Base-by-base conservation (phyloP, 2,113 vertebrate species). In the Pontoporia blainvillei region DNA sequence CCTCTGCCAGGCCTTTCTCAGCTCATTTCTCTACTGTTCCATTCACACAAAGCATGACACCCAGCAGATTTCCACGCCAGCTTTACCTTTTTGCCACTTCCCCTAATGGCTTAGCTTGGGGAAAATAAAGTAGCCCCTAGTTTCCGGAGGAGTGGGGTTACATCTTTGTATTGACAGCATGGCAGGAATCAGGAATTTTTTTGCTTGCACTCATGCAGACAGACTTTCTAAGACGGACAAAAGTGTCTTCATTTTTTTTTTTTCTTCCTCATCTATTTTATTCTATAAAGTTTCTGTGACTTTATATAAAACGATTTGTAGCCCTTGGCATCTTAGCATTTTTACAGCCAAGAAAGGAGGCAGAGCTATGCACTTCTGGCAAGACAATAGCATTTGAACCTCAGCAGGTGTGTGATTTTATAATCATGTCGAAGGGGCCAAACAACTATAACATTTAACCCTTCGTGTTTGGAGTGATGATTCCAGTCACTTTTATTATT, bases 351-450 rank as follows among this genome's bases (percentile, higher is more conserved):
- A 90, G 83, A 67, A 95, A 92, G n/a, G 57, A 91, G n/a, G 57
- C 57, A 81, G 54, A 95, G 36, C 62, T 96, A 39, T 79, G 36
- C 49, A 90, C 18, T 81, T 92, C 71, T 88, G 57, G 6, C 46
- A 91, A 92, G 46, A 88, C 12, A 9, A 54, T 57, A 41, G 79
- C 69, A 91, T 98, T 91, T 95, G 72, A 98, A 97, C 54, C 78
- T 78, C 20, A 79, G 46, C 41, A 57, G 29, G 76, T 76, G 2
- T 73, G 62, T 72, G 41, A 72, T 73, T 78, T 90, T 94, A 92
- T 94, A 92, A 92, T 44, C 91, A 97, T 17, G 57, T 87, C 91
- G 94, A 96, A 97, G 17, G 17, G 36, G 97, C 84, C 21, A 46
- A 88, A 29, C 39, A 86, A 82, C 93, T 25, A 4, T 81, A 91